Conservation (phyloP, 2,888 invertebrate genomes). For the Megaustenia siamemsis region DNA sequence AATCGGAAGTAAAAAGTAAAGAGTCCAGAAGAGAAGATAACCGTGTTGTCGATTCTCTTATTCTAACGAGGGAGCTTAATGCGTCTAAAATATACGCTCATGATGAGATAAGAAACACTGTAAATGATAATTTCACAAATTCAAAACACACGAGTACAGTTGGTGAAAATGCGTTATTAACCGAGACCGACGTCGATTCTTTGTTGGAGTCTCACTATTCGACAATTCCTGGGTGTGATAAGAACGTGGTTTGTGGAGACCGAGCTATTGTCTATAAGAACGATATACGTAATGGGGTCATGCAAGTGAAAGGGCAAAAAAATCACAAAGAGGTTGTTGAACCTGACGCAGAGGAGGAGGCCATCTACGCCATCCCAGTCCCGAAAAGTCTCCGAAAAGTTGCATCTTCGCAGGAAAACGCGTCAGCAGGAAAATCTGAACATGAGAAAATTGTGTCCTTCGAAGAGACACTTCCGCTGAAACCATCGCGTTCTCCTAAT, state of each 20-base stretch:
- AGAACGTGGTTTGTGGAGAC: neutral
- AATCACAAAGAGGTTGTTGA: no score
- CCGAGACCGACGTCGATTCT: neutral
- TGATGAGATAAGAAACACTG: no score
- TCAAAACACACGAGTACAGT: no score
- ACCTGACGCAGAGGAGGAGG: neutral
- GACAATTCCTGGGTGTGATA: neutral
- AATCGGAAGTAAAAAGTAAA: no score
- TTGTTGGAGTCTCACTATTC: neutral
- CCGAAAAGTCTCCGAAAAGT: slow-evolving; percentile 15
- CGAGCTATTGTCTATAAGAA: no score
- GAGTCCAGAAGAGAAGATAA: no score
- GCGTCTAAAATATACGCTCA: no score
- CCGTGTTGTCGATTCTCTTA: no score
- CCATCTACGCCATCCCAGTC: slow-evolving; percentile 38
- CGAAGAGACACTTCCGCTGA: neutral
- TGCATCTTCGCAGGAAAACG: neutral
- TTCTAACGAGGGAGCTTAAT: no score
- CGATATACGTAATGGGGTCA: no score
- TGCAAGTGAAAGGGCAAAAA: no score
- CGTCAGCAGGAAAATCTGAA: neutral
- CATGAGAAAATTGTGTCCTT: neutral
- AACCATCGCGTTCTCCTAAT: slow-evolving; percentile 11
- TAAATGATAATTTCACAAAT: no score
- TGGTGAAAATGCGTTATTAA: neutral